phyloP scores from a whole-genome alignment of 2,888 invertebrate genomes.

The Pachydiplax longipennis region DNA sequence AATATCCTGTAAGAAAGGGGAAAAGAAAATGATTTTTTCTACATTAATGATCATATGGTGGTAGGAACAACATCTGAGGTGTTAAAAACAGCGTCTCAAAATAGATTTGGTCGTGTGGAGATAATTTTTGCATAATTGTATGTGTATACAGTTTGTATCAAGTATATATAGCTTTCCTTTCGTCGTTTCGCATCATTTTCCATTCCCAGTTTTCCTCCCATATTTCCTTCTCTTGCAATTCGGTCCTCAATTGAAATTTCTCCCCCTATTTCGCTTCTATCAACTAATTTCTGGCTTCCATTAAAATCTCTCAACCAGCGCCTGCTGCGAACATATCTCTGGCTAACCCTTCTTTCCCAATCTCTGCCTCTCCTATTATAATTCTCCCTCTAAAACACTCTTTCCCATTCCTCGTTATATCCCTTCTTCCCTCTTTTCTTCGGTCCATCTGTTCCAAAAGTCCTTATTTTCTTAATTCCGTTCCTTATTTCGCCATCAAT shows the following conservation, averaged over 20 bases:
- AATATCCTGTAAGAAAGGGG: too few relatives aligned
- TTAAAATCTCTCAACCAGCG: neutral
- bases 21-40: too few relatives aligned
- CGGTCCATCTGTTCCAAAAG: slow-evolving; percentile 24
- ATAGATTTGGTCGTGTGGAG: too few relatives aligned
- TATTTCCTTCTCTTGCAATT: neutral
- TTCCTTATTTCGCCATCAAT: neutral
- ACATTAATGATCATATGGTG: too few relatives aligned
- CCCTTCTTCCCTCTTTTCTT: neutral
- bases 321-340: neutral
- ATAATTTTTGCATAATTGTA: too few relatives aligned
- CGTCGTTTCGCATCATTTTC: too few relatives aligned
- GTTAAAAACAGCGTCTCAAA: too few relatives aligned
- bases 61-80: too few relatives aligned
- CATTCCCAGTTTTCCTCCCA: too few relatives aligned
- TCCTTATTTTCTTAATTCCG: slow-evolving; percentile 23
- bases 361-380: neutral
- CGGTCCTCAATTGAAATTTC: neutral
- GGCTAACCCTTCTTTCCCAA: neutral
- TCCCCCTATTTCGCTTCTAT: neutral
- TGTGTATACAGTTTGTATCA: too few relatives aligned
- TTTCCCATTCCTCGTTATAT: neutral
- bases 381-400: neutral
- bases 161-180: too few relatives aligned
- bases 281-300: neutral